Evolutionary conservation across 1,140 invertebrate species (phyloP), one percentile per base, ranked within the genome.

Genomic region (Himalopsyche phryganea): DNA sequence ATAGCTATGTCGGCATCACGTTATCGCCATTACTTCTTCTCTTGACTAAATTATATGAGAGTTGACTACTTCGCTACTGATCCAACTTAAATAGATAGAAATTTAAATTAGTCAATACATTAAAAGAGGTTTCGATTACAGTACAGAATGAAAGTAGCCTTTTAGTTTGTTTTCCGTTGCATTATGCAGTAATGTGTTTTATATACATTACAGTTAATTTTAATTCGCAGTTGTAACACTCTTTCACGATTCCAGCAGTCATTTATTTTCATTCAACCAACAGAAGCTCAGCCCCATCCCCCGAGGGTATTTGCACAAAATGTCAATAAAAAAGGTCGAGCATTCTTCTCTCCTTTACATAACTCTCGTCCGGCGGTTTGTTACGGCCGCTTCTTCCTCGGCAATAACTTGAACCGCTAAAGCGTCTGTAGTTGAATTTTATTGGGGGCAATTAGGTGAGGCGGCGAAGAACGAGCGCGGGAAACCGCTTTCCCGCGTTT

Each of bases 371-470:
- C 40, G 57, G 20, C 19, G 57, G 57, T 50, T 28, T 28, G 23
- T 28, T 28, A 28, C 23, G 23, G 23, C 23, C 23, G 11, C 50
- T 14, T 36, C 49, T 60, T 56, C 33, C 49, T 35, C 35, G 33
- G 51, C 40, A 13, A 42, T 53, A 53, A 53, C 18, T 44, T 15
- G 15, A 23, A 33, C 47, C 36, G 17, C 53, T 56, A 36, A 47
- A 61, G 52, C 32, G 44, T 48, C 51, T 19, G 17, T 60, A 63
- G 61, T 63, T 63, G 61, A 59, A 63, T 63, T 63, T 63, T 60
- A 63, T 63, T 57, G 57, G 23, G 40, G 53, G 61, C 57, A 63
- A 63, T 63, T 63, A 63, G 61, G 48, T 19, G 46, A 63, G 44
- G 52, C 18, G 60, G 35, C 28, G n/a, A n/a, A 20, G 19, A 40